phyloP scores from a whole-genome alignment of 2,797 vertebrate genomes.

The Galagoides demidoff region DNA sequence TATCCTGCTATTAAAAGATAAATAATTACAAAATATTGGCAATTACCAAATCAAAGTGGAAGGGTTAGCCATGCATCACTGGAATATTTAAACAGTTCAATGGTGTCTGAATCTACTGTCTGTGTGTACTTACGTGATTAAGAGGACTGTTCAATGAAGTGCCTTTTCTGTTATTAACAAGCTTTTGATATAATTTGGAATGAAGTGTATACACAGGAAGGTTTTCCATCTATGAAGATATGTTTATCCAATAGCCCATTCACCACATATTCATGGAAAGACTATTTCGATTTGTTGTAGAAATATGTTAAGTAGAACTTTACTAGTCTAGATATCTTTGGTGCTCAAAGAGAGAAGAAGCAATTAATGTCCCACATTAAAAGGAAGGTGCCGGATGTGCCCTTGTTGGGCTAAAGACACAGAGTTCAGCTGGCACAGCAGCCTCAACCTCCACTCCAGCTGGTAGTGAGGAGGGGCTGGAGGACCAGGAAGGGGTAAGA shows the following conservation, averaged over 20 bases:
- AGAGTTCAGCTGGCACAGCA: rapidly evolving
- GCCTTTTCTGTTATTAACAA: not conserved
- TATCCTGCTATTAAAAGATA: not conserved
- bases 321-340: not conserved
- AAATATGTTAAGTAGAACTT: not conserved
- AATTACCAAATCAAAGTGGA: not conserved
- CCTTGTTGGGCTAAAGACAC: not conserved
- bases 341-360: not conserved
- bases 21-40: not conserved
- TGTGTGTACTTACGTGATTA: not conserved
- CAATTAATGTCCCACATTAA: not conserved
- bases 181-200: not conserved
- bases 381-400: not conserved
- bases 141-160: not conserved
- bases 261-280: not conserved
- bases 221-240: not conserved
- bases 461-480: not conserved
- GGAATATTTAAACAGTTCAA: not conserved
- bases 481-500: rapidly evolving
- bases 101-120: not conserved
- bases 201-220: not conserved
- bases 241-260: not conserved
- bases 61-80: not conserved
- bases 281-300: not conserved
- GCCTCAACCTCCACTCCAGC: no score